Evolutionary conservation across 92 coral and sea anemone species (phyloP).

Genomic region (Epizoanthus stellaris): DNA sequence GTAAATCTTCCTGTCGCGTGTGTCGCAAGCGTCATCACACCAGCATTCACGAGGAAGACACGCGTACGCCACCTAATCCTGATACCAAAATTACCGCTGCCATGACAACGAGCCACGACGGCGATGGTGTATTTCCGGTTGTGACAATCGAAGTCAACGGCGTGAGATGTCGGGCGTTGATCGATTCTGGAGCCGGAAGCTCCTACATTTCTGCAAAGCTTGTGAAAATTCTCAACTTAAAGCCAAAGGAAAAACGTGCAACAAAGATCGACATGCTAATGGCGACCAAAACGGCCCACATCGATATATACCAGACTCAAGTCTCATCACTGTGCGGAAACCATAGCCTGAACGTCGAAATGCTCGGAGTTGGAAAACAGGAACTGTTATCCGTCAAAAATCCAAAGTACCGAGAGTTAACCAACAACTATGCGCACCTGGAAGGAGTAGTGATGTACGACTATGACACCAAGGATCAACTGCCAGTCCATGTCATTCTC

Average conservation of each 20-base stretch:
- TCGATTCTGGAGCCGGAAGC: constrained; percentile 38
- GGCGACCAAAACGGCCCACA: constrained; percentile 11
- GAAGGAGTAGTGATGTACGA: neutral
- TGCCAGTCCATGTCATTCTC: constrained; percentile 3
- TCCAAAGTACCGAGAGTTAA: constrained; percentile 25
- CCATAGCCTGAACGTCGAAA: constrained; percentile 26
- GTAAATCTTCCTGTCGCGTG: no score
- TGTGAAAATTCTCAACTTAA: constrained; percentile 14
- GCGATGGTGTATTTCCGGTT: constrained; percentile 32
- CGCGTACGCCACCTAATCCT: constrained; percentile 14
- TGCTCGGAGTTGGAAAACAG: constrained; percentile 24
- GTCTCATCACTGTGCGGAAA: constrained; percentile 29
- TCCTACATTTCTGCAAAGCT: constrained; percentile 35
- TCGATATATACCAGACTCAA: constrained; percentile 35
- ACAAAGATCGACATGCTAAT: constrained; percentile 43
- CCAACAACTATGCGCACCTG: neutral
- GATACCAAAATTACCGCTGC: constrained; percentile 14
- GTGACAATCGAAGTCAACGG: constrained; percentile 37
- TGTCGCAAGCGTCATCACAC: constrained; percentile 31
- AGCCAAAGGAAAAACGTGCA: constrained; percentile 31
- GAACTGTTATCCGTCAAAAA: constrained; percentile 47
- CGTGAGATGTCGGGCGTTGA: constrained; percentile 23
- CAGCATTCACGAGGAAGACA: constrained; percentile 11
- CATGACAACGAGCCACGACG: constrained; percentile 39
- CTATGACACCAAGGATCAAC: constrained; percentile 4